Evolutionary conservation across 2,888 invertebrate genomes (phyloP), one percentile per base, ranked within the genome.

Genomic region (Endomychus coccineus): DNA sequence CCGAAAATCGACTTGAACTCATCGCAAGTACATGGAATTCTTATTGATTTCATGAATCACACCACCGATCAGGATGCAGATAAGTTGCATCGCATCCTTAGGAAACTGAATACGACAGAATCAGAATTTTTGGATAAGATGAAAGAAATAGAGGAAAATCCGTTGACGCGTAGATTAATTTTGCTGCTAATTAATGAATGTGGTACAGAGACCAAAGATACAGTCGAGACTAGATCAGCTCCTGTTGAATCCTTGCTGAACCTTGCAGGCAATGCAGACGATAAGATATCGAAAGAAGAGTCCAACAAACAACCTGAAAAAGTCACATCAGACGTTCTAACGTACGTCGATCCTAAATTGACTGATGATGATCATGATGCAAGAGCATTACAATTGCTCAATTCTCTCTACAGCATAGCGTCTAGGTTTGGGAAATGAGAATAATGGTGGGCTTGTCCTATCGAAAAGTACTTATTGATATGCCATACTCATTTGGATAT

Each of bases 331-430:
- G 15, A 34, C 10, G 2, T 7, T n/a, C 9, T 4, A 9, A 7
- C 11, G 3, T 3, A 14, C 10, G 51, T 58, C 3, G 50, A 61
- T 49, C 51, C 55, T 3, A 43, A 36, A 30, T 47, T 61, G 23
- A 50, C 46, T n/a, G 56, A 60, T 24, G 59, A 62, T 10, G 58
- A 73, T 34, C 78, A 87, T 9, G 87, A 88, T 55, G 77, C 78
- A 13, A 73, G 88, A 61, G 88, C 88, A 9, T 68, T 89, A 52
- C 86, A 88, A 65, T 69, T 89, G 49, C 73, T 89, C 57, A 79
- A 84, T 67, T 86, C 88, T 44, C 70, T 89, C 38, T 89, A 88
- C 66, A 78, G 83, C 44, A 78, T 89, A 60, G 87, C 88, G 37
- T 83, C 87, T 12, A 78, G 80, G 67, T 87, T 86, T 77, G 85